A percentile compares a stretch with the other conserved stretches of the same genome.
Evolutionary conservation across 2,797 vertebrate genomes (phyloP).

Genomic region (Oryzias sinensis): DNA sequence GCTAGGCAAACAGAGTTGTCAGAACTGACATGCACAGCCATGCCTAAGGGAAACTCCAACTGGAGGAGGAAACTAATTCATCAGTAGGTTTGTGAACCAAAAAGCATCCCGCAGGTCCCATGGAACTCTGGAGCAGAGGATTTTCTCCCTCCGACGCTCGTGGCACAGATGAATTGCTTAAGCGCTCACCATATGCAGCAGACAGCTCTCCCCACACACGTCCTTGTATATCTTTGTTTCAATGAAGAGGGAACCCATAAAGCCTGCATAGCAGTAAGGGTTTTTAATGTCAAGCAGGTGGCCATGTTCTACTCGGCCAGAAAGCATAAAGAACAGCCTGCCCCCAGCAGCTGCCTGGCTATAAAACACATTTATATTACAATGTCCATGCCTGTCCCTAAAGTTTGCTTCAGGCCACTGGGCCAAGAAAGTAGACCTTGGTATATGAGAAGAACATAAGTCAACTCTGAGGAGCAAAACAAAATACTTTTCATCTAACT

Average conservation of each 20-base stretch:
- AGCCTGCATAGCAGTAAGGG: constrained; percentile 60
- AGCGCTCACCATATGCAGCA: constrained; percentile 62
- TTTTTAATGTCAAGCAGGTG: constrained; percentile 77
- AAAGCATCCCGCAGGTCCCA: constrained; percentile 43
- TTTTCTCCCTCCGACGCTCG: constrained; percentile 36
- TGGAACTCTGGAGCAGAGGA: constrained; percentile 35
- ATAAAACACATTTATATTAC: constrained; percentile 82
- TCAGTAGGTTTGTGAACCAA: constrained; percentile 61
- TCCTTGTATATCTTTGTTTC: constrained; percentile 69
- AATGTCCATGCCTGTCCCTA: constrained; percentile 71
- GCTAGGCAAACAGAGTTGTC: constrained; percentile 73
- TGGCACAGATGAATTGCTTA: constrained; percentile 59
- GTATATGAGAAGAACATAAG: constrained; percentile 30
- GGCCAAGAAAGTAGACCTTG: constrained; percentile 50
- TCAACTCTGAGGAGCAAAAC: constrained; percentile 26
- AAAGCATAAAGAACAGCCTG: constrained; percentile 71
- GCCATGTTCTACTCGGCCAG: constrained; percentile 72
- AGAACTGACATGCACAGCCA: constrained; percentile 59
- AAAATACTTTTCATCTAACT: constrained; percentile 41
- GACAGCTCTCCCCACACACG: constrained; percentile 35
- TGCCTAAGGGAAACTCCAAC: constrained; percentile 40
- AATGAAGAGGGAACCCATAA: constrained; percentile 60
- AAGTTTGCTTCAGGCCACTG: constrained; percentile 59
- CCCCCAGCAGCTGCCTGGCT: constrained; percentile 74
- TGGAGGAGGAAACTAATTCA: constrained; percentile 56